Conservation (phyloP, 2,113 vertebrate genomes). For the Saguinus imperator region DNA sequence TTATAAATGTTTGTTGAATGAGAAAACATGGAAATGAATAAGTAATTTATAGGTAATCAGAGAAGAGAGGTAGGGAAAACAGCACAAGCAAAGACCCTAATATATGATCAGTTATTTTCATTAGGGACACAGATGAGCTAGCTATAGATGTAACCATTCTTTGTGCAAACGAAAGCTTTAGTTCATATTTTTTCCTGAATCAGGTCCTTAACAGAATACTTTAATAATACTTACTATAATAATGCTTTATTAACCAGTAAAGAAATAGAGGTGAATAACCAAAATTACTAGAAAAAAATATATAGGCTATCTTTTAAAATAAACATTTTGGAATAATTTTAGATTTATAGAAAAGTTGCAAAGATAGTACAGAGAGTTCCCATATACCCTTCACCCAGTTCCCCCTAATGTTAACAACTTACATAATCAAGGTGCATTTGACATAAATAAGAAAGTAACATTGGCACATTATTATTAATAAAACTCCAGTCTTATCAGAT, state of each 20-base stretch:
- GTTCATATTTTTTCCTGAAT: background rate
- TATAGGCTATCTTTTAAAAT: conserved; percentile 20
- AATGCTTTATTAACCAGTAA: background rate
- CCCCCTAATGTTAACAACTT: background rate
- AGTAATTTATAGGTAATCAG: background rate
- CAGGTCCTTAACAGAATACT: background rate
- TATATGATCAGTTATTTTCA: background rate
- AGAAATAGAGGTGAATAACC: background rate
- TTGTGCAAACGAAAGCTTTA: background rate
- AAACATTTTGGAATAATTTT: conserved; percentile 25
- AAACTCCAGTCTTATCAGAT: background rate
- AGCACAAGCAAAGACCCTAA: background rate
- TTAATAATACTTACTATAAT: too few relatives aligned
- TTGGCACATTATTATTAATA: background rate
- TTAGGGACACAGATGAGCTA: background rate
- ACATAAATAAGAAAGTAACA: background rate
- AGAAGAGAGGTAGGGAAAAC: background rate
- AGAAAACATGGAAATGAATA: background rate
- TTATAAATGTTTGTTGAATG: conserved; percentile 28
- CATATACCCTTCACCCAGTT: background rate
- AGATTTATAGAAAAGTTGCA: conserved; percentile 31
- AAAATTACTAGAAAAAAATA: conserved; percentile 42
- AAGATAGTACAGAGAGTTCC: background rate
- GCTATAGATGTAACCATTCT: background rate
- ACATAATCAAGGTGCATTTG: background rate